A percentile compares a stretch with the other conserved stretches of the same genome.
Conservation (phyloP, 2,888 invertebrate genomes). For the Euzophera pinguis region DNA sequence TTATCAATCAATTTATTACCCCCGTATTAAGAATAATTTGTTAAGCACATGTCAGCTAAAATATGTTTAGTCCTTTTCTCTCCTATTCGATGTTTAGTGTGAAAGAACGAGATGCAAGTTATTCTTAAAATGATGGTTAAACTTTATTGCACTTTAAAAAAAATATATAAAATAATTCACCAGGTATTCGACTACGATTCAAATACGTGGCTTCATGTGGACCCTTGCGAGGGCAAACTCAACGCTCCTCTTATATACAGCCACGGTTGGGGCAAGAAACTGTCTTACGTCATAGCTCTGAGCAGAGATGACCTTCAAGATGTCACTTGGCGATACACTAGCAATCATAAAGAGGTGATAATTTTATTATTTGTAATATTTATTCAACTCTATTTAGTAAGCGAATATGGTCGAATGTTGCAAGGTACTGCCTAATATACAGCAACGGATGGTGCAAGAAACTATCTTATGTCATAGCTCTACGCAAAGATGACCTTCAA, state of each 20-base stretch:
- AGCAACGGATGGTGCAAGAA: constrained; percentile 94
- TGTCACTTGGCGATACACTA: constrained; percentile 92
- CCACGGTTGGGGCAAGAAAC: constrained; percentile 91
- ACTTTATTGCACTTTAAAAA: no score
- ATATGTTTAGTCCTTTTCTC: no score
- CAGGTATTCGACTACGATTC: constrained; percentile 88
- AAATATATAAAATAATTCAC: background rate
- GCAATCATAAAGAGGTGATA: constrained; percentile 73
- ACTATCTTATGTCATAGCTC: constrained; percentile 92
- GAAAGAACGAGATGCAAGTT: no score
- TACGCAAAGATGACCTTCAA: constrained; percentile 91
- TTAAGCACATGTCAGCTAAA: no score
- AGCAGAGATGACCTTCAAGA: constrained; percentile 94
- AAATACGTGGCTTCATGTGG: constrained; percentile 94
- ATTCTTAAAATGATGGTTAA: no score
- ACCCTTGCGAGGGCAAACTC: constrained; percentile 94
- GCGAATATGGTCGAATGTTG: no score
- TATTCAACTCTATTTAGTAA: no score
- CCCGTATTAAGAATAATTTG: no score
- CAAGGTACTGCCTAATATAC: constrained; percentile 81
- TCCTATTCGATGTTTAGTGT: no score
- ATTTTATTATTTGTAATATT: no score
- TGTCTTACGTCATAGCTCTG: constrained; percentile 93
- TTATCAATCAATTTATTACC: no score
- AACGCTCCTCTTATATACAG: constrained; percentile 96